Base-by-base conservation (phyloP, 2,888 invertebrate species). In the Tiphia femorata region DNA sequence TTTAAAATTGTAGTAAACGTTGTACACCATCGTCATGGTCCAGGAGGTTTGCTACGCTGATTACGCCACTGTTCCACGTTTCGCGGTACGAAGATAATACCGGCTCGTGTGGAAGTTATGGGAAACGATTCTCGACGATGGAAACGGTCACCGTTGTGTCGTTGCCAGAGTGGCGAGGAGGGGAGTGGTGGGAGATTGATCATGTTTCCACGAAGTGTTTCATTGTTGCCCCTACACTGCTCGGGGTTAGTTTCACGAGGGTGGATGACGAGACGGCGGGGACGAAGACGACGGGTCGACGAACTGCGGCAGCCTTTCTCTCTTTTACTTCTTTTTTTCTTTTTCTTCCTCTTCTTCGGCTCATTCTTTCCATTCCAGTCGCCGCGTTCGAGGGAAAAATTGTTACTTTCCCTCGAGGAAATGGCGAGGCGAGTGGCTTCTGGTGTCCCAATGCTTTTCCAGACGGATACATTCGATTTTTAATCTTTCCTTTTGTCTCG, bases 131-230 rank as follows among this genome's bases (percentile, higher is more conserved):
- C 53, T 10, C 33, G 30, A 33, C 35, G 19, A 16, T 42, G 25
- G 38, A 38, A 48, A 38, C 27, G 12, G 10, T 12, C 16, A 29
- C n/a, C n/a, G n/a, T n/a, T n/a, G n/a, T n/a, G n/a, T n/a, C n/a
- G n/a, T n/a, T n/a, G n/a, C n/a, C n/a, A n/a, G n/a, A n/a, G n/a
- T n/a, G n/a, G 47, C 25, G 27, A 17, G 16, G 17, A 37, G 33
- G 30, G 51, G 37, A 38, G 19, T 25, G 17, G 43, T 46, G 41
- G 27, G 43, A 43, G 60, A 56, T 62, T 52, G 56, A 62, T 62
- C 61, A 54, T 60, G 35, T 60, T 52, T 47, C 48, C 16, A 38
- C 33, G 30, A 52, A 56, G 56, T 62, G 56, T 62, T 52, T 62
- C 59, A 56, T 53, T 62, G 56, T 60, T 38, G 27, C 37, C 7